Conservation (phyloP, 2,888 invertebrate genomes). For the Steinernema carpocapsae region DNA sequence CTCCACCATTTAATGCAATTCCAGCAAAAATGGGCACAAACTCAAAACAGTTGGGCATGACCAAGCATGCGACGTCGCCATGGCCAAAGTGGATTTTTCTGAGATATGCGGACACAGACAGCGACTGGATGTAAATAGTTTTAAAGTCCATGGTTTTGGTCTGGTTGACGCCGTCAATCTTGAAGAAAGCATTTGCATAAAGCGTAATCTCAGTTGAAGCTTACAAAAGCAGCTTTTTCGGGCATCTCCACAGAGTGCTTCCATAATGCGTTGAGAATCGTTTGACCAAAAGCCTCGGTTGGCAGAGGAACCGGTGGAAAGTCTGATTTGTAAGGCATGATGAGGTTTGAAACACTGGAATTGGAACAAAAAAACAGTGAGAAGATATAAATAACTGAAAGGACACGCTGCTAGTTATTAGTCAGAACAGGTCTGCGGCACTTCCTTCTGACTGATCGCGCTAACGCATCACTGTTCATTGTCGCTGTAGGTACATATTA, state of each 20-base stretch:
- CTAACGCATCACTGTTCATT: no score
- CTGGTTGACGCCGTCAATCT: constrained; percentile 38
- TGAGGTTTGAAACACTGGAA: background rate
- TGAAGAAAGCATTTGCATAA: background rate
- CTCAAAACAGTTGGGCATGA: constrained; percentile 46
- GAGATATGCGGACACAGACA: constrained; percentile 34
- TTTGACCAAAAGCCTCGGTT: constrained; percentile 31
- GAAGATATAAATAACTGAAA: no score
- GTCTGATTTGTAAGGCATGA: constrained; percentile 3
- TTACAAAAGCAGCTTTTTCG: constrained; percentile 37
- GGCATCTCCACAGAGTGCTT: constrained; percentile 38
- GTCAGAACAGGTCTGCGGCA: no score
- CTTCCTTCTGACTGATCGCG: no score
- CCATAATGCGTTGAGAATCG: constrained; percentile 36
- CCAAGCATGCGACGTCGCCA: constrained; percentile 46
- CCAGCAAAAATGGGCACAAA: constrained; percentile 44
- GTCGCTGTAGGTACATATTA: no score
- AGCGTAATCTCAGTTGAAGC: background rate
- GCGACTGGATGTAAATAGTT: constrained; percentile 38
- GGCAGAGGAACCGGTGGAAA: constrained; percentile 24
- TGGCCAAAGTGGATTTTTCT: constrained; percentile 33
- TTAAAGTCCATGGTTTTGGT: constrained; percentile 34
- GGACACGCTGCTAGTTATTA: no score
- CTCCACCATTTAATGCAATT: constrained; percentile 45
- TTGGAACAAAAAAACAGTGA: background rate